These are phyloP conservation scores for Tipula helvola DNA, from an alignment of 2,888 invertebrate species.

Conservation along the genomic window DNA sequence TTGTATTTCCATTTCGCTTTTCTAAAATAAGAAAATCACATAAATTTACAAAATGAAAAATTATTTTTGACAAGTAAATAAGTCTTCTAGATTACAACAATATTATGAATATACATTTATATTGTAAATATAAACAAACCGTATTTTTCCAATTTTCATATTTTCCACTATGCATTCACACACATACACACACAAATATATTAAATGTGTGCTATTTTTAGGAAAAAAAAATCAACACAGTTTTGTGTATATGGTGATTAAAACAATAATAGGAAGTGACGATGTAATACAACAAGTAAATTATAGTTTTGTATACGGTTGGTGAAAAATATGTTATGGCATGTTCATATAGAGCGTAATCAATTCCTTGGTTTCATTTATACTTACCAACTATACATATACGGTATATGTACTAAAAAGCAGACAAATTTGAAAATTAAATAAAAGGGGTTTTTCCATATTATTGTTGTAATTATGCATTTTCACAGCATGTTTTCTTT, in stretches of 20 bases:
- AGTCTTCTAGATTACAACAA: constrained; percentile 4
- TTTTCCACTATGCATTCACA: not conserved
- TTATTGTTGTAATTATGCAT: constrained; percentile 4
- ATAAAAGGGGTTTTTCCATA: not conserved
- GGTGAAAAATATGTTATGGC: not conserved
- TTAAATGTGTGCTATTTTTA: not conserved
- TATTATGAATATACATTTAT: not conserved
- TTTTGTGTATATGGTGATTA: not conserved
- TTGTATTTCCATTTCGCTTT: not conserved
- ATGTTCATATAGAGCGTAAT: not conserved
- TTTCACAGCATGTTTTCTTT: not conserved
- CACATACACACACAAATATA: not conserved
- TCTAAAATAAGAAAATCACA: not conserved
- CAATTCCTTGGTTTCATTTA: not conserved
- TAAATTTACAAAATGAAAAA: not conserved
- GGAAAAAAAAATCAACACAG: not conserved
- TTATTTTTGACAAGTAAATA: not conserved
- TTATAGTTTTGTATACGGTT: not conserved
- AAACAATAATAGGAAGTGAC: not conserved
- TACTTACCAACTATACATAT: not conserved
- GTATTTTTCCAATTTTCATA: not conserved
- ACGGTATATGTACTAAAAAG: not conserved
- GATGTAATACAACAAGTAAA: not conserved
- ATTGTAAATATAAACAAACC: not conserved
- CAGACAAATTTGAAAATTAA: not conserved